A percentile compares a stretch with the other conserved stretches of the same genome.
These are phyloP conservation scores for Drosophila ficusphila DNA, from an alignment of 1,140 invertebrate species.

Conservation along the genomic window DNA sequence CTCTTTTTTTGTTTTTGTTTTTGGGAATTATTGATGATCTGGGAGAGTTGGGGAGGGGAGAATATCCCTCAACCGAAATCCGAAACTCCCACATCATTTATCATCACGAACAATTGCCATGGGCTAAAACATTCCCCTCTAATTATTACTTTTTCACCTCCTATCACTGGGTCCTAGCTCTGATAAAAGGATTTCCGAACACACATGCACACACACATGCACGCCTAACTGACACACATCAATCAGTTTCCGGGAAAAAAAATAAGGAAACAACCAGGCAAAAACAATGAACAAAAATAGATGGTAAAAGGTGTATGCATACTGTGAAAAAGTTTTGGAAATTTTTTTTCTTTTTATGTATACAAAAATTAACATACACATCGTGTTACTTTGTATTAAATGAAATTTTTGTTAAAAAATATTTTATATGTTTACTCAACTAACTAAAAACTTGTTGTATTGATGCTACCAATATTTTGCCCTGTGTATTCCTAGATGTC, in stretches of 20 bases:
- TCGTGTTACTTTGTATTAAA: no score
- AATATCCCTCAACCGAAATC: neutral
- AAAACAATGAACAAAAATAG: slow-evolving; percentile 28
- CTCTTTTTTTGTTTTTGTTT: neutral
- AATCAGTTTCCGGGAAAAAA: slow-evolving; percentile 56
- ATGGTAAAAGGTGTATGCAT: neutral
- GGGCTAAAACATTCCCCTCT: slow-evolving; percentile 29
- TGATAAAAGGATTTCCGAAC: slow-evolving; percentile 65
- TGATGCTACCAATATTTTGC: neutral
- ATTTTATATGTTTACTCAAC: no score
- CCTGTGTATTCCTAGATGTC: neutral
- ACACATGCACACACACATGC: slow-evolving; percentile 12
- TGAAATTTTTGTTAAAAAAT: no score
- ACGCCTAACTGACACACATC: slow-evolving; percentile 62
- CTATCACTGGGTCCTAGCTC: slow-evolving; percentile 18
- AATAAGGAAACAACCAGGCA: neutral
- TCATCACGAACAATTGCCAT: slow-evolving; percentile 53
- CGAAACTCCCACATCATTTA: slow-evolving; percentile 46
- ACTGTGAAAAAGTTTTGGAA: neutral
- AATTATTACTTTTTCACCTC: slow-evolving; percentile 36
- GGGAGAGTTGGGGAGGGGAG: neutral
- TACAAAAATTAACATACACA: no score
- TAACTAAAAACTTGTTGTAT: neutral
- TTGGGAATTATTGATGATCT: slow-evolving; percentile 69
- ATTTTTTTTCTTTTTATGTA: neutral